These are phyloP conservation scores for Drosophila kokeensis DNA, from an alignment of 2,888 invertebrate species.

Conservation along the genomic window DNA sequence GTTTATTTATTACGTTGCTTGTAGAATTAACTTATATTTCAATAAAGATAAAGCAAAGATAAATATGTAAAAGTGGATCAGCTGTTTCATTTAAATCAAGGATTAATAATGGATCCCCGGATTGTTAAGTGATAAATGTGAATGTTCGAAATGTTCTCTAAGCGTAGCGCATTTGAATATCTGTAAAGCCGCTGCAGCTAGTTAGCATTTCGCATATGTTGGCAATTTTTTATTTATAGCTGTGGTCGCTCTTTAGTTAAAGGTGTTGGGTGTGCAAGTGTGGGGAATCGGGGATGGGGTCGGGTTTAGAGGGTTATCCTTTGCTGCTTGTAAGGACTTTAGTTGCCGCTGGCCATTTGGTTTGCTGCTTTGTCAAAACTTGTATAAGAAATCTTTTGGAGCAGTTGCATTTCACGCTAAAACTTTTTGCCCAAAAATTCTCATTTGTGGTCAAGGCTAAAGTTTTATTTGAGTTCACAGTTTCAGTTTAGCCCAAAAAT, in stretches of 20 bases:
- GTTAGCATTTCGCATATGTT: slow-evolving; percentile 70
- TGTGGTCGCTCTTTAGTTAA: slow-evolving; percentile 56
- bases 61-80: no score
- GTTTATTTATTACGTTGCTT: not conserved
- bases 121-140: not conserved
- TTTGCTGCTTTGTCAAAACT: slow-evolving; percentile 44
- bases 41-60: no score
- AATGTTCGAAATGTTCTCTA: not conserved
- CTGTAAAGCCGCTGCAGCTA: not conserved
- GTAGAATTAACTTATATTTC: no score
- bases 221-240: slow-evolving; percentile 82
- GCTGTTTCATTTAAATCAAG: no score
- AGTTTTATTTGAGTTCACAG: slow-evolving; percentile 65
- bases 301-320: not conserved
- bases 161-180: slow-evolving; percentile 11
- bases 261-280: slow-evolving; percentile 59
- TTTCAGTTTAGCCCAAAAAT: slow-evolving; percentile 58
- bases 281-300: not conserved
- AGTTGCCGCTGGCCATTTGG: slow-evolving; percentile 44
- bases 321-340: not conserved
- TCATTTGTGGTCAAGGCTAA: slow-evolving; percentile 64
- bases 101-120: no score
- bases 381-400: slow-evolving; percentile 48
- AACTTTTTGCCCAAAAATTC: slow-evolving; percentile 48
- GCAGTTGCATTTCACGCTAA: slow-evolving; percentile 33